Percentiles rank a stretch among this genome's conserved stretches.
Conservation (phyloP, 2,797 vertebrate species). For the Takifugu rubripes region DNA sequence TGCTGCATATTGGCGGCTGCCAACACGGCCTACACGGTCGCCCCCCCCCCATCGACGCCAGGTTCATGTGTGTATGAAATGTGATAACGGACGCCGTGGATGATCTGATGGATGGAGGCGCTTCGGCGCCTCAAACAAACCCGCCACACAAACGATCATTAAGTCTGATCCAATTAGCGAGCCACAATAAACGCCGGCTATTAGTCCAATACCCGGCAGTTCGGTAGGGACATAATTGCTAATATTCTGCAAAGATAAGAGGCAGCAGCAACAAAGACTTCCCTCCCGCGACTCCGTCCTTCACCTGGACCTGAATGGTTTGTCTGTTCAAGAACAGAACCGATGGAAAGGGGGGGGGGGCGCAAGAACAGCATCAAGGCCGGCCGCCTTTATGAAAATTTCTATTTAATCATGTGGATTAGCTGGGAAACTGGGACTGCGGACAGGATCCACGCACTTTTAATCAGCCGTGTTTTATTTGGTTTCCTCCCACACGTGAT, state of each 20-base stretch:
- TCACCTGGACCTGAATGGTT: conserved; percentile 42
- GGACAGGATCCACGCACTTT: conserved; percentile 18
- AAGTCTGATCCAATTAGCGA: conserved; percentile 40
- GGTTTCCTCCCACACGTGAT: conserved; percentile 58
- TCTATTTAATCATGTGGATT: too few species aligned
- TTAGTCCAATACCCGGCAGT: conserved; percentile 53
- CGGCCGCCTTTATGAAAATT: not conserved
- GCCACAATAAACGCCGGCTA: conserved; percentile 50
- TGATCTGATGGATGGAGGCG: not conserved
- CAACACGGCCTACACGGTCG: too few species aligned
- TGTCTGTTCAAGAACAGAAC: conserved; percentile 19
- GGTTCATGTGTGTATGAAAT: not conserved
- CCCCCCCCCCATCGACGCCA: too few species aligned
- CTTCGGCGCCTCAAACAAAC: conserved; percentile 13
- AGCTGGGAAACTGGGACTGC: not conserved
- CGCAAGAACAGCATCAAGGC: not conserved
- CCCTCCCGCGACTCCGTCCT: conserved; percentile 45
- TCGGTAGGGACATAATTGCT: conserved; percentile 61
- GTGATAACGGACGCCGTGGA: conserved; percentile 3
- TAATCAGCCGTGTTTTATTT: conserved; percentile 63
- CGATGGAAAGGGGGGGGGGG: not conserved
- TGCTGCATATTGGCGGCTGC: too few species aligned
- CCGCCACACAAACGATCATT: conserved; percentile 34
- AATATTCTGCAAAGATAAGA: conserved; percentile 63
- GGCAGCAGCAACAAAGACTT: conserved; percentile 40